phyloP scores from a whole-genome alignment of 2,888 invertebrate species.

The Anticlea derivata region DNA sequence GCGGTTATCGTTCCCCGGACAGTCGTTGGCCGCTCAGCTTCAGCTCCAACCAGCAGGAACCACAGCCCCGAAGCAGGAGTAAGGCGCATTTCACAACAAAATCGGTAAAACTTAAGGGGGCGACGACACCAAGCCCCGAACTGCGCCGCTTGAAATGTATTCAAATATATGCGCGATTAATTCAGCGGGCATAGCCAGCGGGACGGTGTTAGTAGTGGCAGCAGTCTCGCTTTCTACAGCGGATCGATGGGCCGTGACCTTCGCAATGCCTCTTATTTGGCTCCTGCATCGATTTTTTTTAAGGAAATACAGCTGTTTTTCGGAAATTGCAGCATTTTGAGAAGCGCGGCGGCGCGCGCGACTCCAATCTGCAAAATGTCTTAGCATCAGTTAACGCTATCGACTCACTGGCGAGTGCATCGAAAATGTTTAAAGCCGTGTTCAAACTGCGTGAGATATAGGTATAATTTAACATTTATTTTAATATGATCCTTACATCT shows the following conservation, averaged over 20 bases:
- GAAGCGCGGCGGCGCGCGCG: slow-evolving; percentile 18
- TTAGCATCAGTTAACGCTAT: slow-evolving; percentile 2
- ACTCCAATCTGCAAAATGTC: neutral
- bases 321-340: slow-evolving; percentile 30
- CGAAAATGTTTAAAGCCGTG: too few relatives aligned
- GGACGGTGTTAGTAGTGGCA: slow-evolving; percentile 84
- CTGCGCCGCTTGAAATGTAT: slow-evolving; percentile 74
- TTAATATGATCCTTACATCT: too few relatives aligned
- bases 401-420: neutral
- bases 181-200: slow-evolving; percentile 84
- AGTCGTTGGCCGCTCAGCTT: neutral
- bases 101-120: slow-evolving; percentile 80
- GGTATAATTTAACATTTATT: too few relatives aligned
- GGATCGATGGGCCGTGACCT: slow-evolving; percentile 84
- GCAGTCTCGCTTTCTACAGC: slow-evolving; percentile 82
- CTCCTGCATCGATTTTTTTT: slow-evolving; percentile 73
- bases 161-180: slow-evolving; percentile 85
- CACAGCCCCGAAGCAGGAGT: neutral
- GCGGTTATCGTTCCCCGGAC: slow-evolving; percentile 17
- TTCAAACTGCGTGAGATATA: too few relatives aligned
- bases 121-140: slow-evolving; percentile 76
- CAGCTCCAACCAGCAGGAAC: neutral
- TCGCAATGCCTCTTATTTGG: slow-evolving; percentile 78
- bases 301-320: slow-evolving; percentile 32
- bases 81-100: slow-evolving; percentile 50